These are phyloP conservation scores for Matsumyia berberina DNA, from an alignment of 2,888 invertebrate species.

Conservation along the genomic window DNA sequence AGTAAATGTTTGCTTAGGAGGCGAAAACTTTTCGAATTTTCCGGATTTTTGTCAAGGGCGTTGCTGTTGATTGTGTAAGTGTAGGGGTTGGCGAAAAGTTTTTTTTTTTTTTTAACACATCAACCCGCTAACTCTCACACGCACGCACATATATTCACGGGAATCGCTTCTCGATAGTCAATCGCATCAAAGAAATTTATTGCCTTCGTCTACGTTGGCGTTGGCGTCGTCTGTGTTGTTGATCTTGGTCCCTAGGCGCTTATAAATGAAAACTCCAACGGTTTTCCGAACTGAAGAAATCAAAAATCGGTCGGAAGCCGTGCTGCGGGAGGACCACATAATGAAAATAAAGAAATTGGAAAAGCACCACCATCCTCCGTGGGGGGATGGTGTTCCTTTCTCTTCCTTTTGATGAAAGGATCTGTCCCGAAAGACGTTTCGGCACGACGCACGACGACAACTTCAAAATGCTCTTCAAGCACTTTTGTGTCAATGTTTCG, in stretches of 20 bases:
- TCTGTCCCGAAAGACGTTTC: constrained; percentile 50
- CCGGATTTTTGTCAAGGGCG: constrained; percentile 69
- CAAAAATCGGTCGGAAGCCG: constrained; percentile 60
- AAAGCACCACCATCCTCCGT: constrained; percentile 12
- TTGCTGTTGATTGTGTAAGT: constrained; percentile 58
- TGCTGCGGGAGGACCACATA: constrained; percentile 47
- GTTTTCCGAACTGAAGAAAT: constrained; percentile 43
- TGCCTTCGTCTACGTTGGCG: constrained; percentile 53
- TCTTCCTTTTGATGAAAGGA: constrained; percentile 39
- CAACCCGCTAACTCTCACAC: neutral
- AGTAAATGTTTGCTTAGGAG: constrained; percentile 74
- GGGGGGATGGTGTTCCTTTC: neutral
- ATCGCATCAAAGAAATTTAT: constrained; percentile 74
- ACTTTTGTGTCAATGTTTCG: constrained; percentile 58
- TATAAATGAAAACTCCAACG: constrained; percentile 54
- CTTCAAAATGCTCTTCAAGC: constrained; percentile 50
- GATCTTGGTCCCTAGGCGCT: constrained; percentile 72
- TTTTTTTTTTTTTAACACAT: neutral
- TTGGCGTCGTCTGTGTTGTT: constrained; percentile 63
- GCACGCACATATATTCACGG: constrained; percentile 28
- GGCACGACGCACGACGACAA: constrained; percentile 10
- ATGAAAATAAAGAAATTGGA: constrained; percentile 70
- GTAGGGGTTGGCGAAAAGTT: constrained; percentile 25
- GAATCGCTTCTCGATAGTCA: constrained; percentile 68
- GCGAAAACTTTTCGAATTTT: constrained; percentile 76